A percentile compares a stretch with the other conserved stretches of the same genome.
These are phyloP conservation scores for Apis dorsata DNA, from an alignment of 1,140 invertebrate species.

Conservation along the genomic window DNA sequence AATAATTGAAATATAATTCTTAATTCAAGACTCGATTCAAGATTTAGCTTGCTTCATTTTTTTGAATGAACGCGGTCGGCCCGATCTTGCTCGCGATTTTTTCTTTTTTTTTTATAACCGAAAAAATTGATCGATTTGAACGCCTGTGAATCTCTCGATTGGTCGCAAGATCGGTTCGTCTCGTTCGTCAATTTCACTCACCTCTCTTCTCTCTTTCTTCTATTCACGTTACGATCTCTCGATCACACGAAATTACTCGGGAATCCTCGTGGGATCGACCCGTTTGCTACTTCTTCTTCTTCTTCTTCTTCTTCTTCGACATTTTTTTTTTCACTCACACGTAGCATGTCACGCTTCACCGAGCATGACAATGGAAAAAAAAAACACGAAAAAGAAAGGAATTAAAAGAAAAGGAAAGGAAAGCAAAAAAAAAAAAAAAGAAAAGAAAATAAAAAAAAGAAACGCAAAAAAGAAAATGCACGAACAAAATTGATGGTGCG, in stretches of 20 bases:
- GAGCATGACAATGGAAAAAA: slow-evolving; percentile 24
- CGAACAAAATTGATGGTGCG: not conserved
- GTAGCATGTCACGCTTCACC: slow-evolving; percentile 54
- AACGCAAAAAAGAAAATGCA: too few relatives aligned
- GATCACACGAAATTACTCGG: slow-evolving; percentile 29
- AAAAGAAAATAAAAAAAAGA: too few relatives aligned
- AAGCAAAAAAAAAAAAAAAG: not conserved
- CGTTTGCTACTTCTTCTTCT: slow-evolving; percentile 19
- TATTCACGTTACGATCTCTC: slow-evolving; percentile 40
- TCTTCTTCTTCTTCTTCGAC: too few relatives aligned
- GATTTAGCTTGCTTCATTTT: slow-evolving; percentile 43
- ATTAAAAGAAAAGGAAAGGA: slow-evolving; percentile 25
- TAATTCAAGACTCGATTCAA: slow-evolving; percentile 12
- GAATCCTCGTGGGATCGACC: slow-evolving; percentile 5
- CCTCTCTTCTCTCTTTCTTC: slow-evolving; percentile 22
- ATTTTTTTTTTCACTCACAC: slow-evolving; percentile 31
- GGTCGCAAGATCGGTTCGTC: not conserved
- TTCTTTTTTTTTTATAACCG: not conserved
- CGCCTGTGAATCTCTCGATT: not conserved
- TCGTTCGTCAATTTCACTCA: slow-evolving; percentile 17
- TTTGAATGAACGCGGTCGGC: not conserved
- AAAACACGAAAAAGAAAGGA: not conserved
- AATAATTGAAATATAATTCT: not conserved
- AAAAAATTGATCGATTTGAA: too few relatives aligned
- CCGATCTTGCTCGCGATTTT: not conserved